Evolutionary conservation across 2,888 invertebrate genomes (phyloP).

Genomic region (Myathropa florea): DNA sequence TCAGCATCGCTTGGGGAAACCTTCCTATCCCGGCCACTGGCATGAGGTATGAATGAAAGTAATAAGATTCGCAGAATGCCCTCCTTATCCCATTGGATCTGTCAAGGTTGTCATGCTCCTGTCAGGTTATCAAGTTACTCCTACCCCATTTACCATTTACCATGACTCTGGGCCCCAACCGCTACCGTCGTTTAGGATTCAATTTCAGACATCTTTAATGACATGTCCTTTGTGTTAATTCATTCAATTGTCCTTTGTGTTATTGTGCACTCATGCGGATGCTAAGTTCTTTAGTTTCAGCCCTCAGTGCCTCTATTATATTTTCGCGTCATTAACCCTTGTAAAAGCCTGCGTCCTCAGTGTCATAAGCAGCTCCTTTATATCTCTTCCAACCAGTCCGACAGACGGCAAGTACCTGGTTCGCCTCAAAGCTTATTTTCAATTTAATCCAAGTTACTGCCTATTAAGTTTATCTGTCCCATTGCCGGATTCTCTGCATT

Average conservation of each 20-base stretch:
- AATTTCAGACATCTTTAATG: conserved; percentile 2
- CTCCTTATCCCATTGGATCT: not conserved
- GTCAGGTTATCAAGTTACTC: not conserved
- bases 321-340: conserved; percentile 20
- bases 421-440: not conserved
- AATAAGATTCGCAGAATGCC: not conserved
- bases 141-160: not conserved
- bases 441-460: not conserved
- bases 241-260: conserved; percentile 7
- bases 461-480: not conserved
- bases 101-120: not conserved
- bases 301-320: not conserved
- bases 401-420: not conserved
- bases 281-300: conserved; percentile 12
- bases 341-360: not conserved
- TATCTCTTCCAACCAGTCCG: not conserved
- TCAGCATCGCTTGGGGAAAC: not conserved
- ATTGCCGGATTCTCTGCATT: not conserved
- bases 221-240: conserved; percentile 16
- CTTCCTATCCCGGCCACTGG: not conserved
- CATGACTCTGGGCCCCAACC: not conserved
- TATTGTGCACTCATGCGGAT: conserved; percentile 14
- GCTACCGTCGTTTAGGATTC: not conserved
- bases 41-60: not conserved
- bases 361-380: not conserved